Base-by-base conservation (phyloP, 2,888 invertebrate species). In the Ennomos erosarius region DNA sequence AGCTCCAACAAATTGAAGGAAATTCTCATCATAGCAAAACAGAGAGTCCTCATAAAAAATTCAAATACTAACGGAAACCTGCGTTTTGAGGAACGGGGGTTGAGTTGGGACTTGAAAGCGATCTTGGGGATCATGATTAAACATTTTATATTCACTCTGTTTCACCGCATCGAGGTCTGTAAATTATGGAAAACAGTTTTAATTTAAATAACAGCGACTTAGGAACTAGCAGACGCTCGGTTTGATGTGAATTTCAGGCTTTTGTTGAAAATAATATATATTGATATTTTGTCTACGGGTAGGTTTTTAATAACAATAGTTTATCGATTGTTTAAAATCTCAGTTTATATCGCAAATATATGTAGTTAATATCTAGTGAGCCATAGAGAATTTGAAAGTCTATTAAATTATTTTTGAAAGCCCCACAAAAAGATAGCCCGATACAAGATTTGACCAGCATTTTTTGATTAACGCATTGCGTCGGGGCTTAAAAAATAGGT, bases 121-220 rank as follows among this genome's bases (percentile, higher is more conserved):
- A 82, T 84, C 84, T 73, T 66, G 11, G 72, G 74, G 82, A 84
- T 85, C 82, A 83, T 79, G 79, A 82, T 81, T 78, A 78, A 81
- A 80, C 83, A 83, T 84, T 87, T 85, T 82, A 84, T 81, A 83
- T 83, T 84, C 82, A 81, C 79, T 81, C 80, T 71, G 9, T 71
- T 65, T 68, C 26, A 70, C 71, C 68, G 71, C 71, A 64, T 64
- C 43, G 55, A 59, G 74, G 71, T 73, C 71, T 68, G 63, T 66
- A 71, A 75, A 73, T 75, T 74, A 77, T 75, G 75, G 63, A 73
- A 62, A 69, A 68, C 71, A 65, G 69, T 62, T 71, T 66, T 60
- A 65, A 67, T 65, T 67, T 65, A 62, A 62, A 62, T 62, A 65
- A 64, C 50, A 59, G 40, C 57, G 59, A 51, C 54, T 55, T 48